Evolutionary conservation across 2,113 vertebrate genomes (phyloP), one percentile per base, ranked within the genome.

Genomic region (Peromyscus californicus): DNA sequence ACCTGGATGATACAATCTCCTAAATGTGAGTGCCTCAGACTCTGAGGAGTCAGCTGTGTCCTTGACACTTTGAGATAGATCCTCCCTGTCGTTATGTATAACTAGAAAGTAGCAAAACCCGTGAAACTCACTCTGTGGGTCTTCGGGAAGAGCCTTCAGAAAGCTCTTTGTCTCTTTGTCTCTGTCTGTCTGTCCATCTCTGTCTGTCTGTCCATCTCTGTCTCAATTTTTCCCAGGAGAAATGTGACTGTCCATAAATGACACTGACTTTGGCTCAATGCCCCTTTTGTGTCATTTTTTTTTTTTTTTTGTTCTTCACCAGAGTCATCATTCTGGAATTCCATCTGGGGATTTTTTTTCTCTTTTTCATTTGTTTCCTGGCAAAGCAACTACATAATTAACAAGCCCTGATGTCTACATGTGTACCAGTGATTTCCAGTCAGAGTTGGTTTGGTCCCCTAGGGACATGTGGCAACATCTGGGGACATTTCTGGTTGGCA

Each of bases 351-450:
- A 84, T 8, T 29, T 63, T 42, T 75, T 26, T 76, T 48, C 12
- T 78, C 24, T 16, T 26, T 75, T 78, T 61, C 57, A 83, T 83
- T 42, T 42, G n/a, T 19, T 63, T 84, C 59, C 59, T 63, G 82
- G 82, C 82, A 63, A 84, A 84, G 82, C 7, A 84, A 84, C 82
- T 63, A 17, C 24, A 84, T 63, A 63, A 63, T 84, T 84, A 84
- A 29, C 82, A 84, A 42, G 16, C 59, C n/a, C 15, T 42, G n/a
- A 16, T 84, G 24, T 42, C 59, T 84, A 42, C 59, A 42, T 17
- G 39, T 42, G 26, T 63, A 42, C 59, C 59, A 63, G n/a, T 63
- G 15, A n/a, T 42, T 84, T 84, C 59, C 57, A 84, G n/a, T 63
- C 82, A 42, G 15, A 26, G 7, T 42, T 13, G 24, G 12, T 26